A percentile compares a stretch with the other conserved stretches of the same genome.
Conservation (phyloP, 2,888 invertebrate species). For the Tolmerus cingulatus region DNA sequence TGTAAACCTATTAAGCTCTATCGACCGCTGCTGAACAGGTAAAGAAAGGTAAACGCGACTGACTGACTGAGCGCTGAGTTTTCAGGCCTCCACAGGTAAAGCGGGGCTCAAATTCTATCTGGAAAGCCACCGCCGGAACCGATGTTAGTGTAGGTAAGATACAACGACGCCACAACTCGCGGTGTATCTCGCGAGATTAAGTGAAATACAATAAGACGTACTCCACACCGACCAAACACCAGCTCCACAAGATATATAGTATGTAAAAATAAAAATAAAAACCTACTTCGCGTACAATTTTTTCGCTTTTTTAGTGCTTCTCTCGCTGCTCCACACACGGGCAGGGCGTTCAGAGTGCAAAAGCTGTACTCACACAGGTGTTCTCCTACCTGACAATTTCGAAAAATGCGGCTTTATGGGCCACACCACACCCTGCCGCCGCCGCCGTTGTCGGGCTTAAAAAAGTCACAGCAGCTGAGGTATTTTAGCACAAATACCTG, state of each 20-base stretch:
- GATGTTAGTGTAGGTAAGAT: background rate
- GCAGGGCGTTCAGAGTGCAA: slow-evolving; percentile 14
- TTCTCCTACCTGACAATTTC: background rate
- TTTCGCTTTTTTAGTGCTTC: slow-evolving; percentile 2
- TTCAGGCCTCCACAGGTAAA: slow-evolving; percentile 1
- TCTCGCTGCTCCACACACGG: background rate
- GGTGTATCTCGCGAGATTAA: slow-evolving; percentile 11
- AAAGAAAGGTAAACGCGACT: slow-evolving; percentile 38
- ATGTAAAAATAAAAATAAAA: background rate
- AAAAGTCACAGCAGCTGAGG: background rate
- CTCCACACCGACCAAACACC: background rate
- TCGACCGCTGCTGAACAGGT: slow-evolving; percentile 35
- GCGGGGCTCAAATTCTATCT: slow-evolving; percentile 8
- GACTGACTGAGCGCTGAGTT: slow-evolving; percentile 30
- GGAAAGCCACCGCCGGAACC: slow-evolving; percentile 21
- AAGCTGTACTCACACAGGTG: slow-evolving; percentile 36
- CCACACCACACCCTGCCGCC: background rate
- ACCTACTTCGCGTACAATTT: background rate
- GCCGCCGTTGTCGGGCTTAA: background rate
- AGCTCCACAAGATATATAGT: background rate
- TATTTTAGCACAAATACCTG: background rate
- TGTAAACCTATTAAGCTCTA: background rate
- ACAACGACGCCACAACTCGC: background rate
- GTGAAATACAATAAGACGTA: slow-evolving; percentile 30
- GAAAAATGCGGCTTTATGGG: slow-evolving; percentile 23